Evolutionary conservation across 2,888 invertebrate genomes (phyloP), one percentile per base, ranked within the genome.

Genomic region (Frankliniella fusca): DNA sequence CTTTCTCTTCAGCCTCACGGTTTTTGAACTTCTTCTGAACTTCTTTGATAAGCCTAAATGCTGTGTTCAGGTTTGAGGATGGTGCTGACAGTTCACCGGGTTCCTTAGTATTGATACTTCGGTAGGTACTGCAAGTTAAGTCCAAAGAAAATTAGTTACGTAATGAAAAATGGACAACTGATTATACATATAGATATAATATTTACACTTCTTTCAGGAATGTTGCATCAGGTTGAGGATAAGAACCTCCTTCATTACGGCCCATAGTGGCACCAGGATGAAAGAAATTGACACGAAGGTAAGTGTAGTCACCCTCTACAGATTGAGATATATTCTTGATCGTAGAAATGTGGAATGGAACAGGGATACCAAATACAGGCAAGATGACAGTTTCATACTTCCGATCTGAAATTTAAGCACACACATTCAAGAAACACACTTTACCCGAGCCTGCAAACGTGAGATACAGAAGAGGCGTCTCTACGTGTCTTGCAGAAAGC

Each of bases 241-340:
- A 98, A 83, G 93, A 92, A 2, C 95, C 95, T 11, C 95, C 95
- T 87, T 98, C 98, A 86, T 95, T 95, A 84, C 95, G 92, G 0
- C 97, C 98, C 92, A 99, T 95, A 0, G 98, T 96, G 18, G 97
- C 95, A 28, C 99, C 99, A 54, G 99, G 99, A 89, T 98, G 98
- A 89, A 97, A 98, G 89, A 99, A 99, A 89, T 99, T 99, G 86
- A 99, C 95, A 87, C 95, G 93, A 85, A 99, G 92, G 89, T 99
- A 99, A 0, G 99, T 99, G 89, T 98, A 99, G 88, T 99, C 99
- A 9, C 99, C 98, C 89, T 99, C 99, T 20, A 99, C 97, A 0
- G 98, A 97, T 89, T 98, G 97, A 0, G 98, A 98, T 86, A 99
- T 98, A 88, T 99, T 99, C 90, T 99, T 99, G 82, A 99, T 97